These are phyloP conservation scores for Trilocha varians DNA, from an alignment of 2,888 invertebrate species.

Conservation along the genomic window DNA sequence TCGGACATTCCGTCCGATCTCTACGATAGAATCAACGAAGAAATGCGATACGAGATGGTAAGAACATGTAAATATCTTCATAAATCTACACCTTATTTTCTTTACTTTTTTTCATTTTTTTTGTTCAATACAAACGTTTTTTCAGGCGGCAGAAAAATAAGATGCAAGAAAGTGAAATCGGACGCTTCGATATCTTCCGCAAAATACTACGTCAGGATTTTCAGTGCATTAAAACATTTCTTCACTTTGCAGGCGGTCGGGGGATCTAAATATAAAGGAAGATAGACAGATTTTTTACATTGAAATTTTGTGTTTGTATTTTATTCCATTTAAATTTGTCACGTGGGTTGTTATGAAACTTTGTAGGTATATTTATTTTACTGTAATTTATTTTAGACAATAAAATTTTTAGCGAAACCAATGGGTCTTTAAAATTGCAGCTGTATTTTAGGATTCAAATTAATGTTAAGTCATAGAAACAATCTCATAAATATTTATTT, in stretches of 20 bases:
- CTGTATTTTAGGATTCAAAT: too few species aligned
- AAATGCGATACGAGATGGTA: constrained; percentile 93
- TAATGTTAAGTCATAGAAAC: too few species aligned
- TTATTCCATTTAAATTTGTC: constrained; percentile 31
- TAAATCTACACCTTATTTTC: constrained; percentile 4
- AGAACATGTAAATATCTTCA: constrained; percentile 70
- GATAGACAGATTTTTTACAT: constrained; percentile 27
- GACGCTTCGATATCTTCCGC: constrained; percentile 57
- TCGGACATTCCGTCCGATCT: constrained; percentile 93
- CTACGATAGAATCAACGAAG: constrained; percentile 89
- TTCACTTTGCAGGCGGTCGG: constrained; percentile 66
- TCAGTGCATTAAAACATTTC: constrained; percentile 67
- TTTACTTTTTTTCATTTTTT: constrained; percentile 32
- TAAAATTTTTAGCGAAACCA: constrained; percentile 48
- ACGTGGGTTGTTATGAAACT: constrained; percentile 33
- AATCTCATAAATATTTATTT: too few species aligned
- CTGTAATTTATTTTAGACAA: constrained; percentile 58
- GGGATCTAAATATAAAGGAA: constrained; percentile 65
- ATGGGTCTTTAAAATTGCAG: too few species aligned
- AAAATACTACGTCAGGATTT: constrained; percentile 63
- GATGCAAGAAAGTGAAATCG: constrained; percentile 62
- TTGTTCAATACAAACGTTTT: constrained; percentile 23
- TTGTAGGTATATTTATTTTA: constrained; percentile 42
- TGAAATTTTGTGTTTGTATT: constrained; percentile 19
- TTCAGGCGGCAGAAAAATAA: constrained; percentile 70